Percentiles rank a stretch among this genome's conserved stretches.
Evolutionary conservation across 2,888 invertebrate genomes (phyloP).

Genomic region (Dicyrtomina minuta): DNA sequence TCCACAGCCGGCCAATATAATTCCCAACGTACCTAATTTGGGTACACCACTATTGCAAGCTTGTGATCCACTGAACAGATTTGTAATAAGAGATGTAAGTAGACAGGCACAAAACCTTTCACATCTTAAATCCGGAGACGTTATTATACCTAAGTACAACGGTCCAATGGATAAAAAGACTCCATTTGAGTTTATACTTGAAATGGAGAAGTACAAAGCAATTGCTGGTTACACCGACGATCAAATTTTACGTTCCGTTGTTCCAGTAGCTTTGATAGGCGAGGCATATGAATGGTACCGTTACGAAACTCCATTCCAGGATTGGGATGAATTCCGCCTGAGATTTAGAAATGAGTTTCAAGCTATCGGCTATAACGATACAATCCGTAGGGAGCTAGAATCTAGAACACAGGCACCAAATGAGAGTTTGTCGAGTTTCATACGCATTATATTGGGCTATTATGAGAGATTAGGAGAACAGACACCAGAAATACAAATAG

Average conservation of each 20-base stretch:
- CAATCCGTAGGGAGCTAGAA: conserved; percentile 34
- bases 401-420: conserved; percentile 33
- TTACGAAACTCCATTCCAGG: conserved; percentile 25
- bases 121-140: conserved; percentile 38
- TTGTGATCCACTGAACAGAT: no score
- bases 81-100: no score
- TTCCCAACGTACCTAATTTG: no score
- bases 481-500: no score
- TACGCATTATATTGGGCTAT: conserved; percentile 30
- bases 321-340: conserved; percentile 27
- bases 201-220: no score
- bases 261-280: conserved; percentile 32
- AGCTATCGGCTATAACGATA: conserved; percentile 35
- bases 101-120: no score
- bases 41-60: no score
- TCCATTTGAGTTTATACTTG: no score
- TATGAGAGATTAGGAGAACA: conserved; percentile 31
- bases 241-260: conserved; percentile 31
- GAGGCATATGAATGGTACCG: conserved; percentile 39
- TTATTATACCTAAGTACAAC: conserved; percentile 35
- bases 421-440: conserved; percentile 32
- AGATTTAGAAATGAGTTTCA: conserved; percentile 35
- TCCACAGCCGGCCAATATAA: no score
- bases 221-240: conserved; percentile 34
- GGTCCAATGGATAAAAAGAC: conserved; percentile 36